Evolutionary conservation across 2,113 vertebrate species (phyloP), one percentile per base, ranked within the genome.

Genomic region (Dromaius novaehollandiae): DNA sequence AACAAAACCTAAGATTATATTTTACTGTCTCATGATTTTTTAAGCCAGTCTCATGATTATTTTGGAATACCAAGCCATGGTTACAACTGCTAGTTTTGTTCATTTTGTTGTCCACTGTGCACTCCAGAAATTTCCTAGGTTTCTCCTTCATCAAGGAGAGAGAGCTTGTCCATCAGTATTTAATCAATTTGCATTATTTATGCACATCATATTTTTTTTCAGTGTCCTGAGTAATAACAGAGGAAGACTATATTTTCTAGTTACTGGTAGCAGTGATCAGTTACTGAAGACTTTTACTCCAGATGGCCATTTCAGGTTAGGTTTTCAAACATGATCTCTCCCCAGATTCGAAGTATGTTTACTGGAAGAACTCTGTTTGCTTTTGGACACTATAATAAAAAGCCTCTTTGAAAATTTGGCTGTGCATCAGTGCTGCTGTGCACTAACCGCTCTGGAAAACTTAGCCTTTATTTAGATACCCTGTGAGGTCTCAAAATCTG

Each of bases 171-270:
- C 53, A 26, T 82, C 71, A 69, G 38, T 60, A 46, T 86, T 84
- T 88, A 80, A 83, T 73, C 60, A 48, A 2, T 89, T 87, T 92
- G 60, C 70, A 82, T 95, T 89, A 82, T 95, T 94, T 89, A 87
- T 93, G 50, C 44, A 7, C 11, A 16, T 70, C 63, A 50, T 16
- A 11, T 79, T 50, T 86, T 90, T 83, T 90, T 82, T 65, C 51
- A 76, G 30, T 40, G 60, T 76, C 58, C 42, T 36, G 34, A 80
- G 30, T 56, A 90, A 82, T 63, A 81, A 13, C 18, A 19, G 76
- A 90, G 65, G 7, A 83, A 18, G 8, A 44, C 66, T 48, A 15
- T 84, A 63, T 80, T 96, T 86, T 61, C 42, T 90, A 9, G n/a
- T 63, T 70, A 50, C 53, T 34, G 34, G n/a, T 40, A 85, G 20